phyloP scores from a whole-genome alignment of 2,888 invertebrate genomes.

The Leptinotarsa peninsularis region DNA sequence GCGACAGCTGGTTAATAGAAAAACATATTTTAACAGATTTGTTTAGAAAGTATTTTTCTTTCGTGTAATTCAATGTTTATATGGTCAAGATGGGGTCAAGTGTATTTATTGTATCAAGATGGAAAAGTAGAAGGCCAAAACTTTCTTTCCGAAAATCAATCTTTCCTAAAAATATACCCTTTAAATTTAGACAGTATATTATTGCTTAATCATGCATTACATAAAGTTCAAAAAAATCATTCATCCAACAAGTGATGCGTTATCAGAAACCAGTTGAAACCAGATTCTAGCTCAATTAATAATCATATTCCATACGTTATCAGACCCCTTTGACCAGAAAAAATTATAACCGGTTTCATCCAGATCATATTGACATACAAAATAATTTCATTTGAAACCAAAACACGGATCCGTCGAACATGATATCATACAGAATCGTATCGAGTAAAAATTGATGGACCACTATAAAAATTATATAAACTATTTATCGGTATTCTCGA shows the following conservation, averaged over 20 bases:
- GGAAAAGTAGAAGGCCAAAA: too few relatives aligned
- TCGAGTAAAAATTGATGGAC: background rate
- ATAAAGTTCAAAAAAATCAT: conserved; percentile 26
- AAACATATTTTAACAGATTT: too few relatives aligned
- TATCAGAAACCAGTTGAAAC: conserved; percentile 57
- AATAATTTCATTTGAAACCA: conserved; percentile 5
- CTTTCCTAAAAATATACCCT: too few relatives aligned
- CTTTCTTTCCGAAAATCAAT: too few relatives aligned
- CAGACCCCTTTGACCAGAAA: conserved; percentile 73
- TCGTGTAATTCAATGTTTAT: too few relatives aligned
- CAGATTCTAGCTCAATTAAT: conserved; percentile 59
- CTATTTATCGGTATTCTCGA: background rate
- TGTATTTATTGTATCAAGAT: too few relatives aligned
- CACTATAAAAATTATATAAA: background rate
- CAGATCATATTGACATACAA: conserved; percentile 65
- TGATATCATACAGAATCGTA: background rate
- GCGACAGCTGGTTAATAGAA: too few relatives aligned
- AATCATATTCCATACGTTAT: conserved; percentile 57
- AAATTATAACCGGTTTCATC: conserved; percentile 71
- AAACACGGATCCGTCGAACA: conserved; percentile 7
- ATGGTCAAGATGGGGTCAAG: too few relatives aligned
- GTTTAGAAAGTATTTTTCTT: too few relatives aligned
- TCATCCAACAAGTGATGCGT: conserved; percentile 35
- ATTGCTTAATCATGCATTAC: too few relatives aligned
- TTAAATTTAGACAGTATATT: too few relatives aligned